Base-by-base conservation (phyloP, 2,113 vertebrate species). In the Dicrurus megarhynchus region DNA sequence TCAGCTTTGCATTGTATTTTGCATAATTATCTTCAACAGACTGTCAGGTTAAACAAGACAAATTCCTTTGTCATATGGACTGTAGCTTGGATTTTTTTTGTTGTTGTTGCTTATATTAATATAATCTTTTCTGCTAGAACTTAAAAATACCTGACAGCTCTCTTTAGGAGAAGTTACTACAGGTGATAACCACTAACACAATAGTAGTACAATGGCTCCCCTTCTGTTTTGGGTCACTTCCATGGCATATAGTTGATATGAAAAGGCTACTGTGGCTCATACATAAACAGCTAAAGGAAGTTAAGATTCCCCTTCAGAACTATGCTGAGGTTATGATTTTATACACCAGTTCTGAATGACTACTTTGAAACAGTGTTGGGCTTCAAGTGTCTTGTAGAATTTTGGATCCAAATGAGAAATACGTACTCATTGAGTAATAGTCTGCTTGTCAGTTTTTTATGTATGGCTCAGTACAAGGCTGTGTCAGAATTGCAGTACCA, bases 401-500 rank as follows among this genome's bases (percentile, higher is more conserved):
- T 47, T 53, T 93, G 57, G 59, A 57, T 93, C 63, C 81, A 79
- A 84, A 56, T 84, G 79, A 60, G 56, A 87, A 78, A 64, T 59
- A 49, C 24, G 15, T 83, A 37, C 63, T 87, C 37, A 19, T 37
- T 87, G 46, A 76, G 28, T 82, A 79, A 39, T 78, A 57, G 75
- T 93, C 77, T 94, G 68, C 82, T 92, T 96, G 78, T 95, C 78
- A 85, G 73, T 74, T 84, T 89, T 90, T 90, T 57, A 42, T 83
- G 86, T 91, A 75, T 92, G 93, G 94, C 90, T 97, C 69, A 59
- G 96, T 95, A 81, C 91, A 44, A 87, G 63, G 67, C 76, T 93
- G 77, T 95, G 95, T 95, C 96, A 94, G 74, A 88, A 94, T 89
- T 95, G 87, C 95, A 69, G 64, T 91, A 73, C 94, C 92, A 92